A percentile compares a stretch with the other conserved stretches of the same genome.
phyloP scores from a whole-genome alignment of 2,888 invertebrate genomes.

The Miltochrista miniata region DNA sequence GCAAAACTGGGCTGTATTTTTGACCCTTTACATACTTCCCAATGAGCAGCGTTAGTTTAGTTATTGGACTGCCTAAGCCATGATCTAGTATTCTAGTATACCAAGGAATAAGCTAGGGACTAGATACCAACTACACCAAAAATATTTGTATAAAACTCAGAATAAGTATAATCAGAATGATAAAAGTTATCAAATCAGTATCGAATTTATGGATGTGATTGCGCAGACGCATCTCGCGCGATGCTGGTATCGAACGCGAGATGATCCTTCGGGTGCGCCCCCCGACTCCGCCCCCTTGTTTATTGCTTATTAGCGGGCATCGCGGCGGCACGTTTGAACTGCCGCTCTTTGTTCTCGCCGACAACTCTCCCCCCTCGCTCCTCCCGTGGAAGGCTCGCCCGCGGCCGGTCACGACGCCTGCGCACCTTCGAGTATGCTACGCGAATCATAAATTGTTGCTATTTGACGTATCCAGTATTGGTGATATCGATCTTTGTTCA shows the following conservation, averaged over 20 bases:
- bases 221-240: slow-evolving; percentile 46
- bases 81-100: too few species aligned
- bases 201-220: slow-evolving; percentile 25
- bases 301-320: slow-evolving; percentile 82
- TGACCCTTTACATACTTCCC: too few species aligned
- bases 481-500: slow-evolving; percentile 76
- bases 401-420: slow-evolving; percentile 70
- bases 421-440: slow-evolving; percentile 66
- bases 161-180: slow-evolving; percentile 9
- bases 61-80: too few species aligned
- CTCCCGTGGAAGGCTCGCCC: slow-evolving; percentile 33
- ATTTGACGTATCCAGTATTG: slow-evolving; percentile 77
- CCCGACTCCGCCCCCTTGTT: slow-evolving; percentile 81
- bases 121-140: background rate
- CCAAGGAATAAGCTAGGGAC: too few species aligned
- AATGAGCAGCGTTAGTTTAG: too few species aligned
- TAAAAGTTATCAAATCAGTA: slow-evolving; percentile 29
- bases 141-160: slow-evolving; percentile 1
- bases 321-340: slow-evolving; percentile 80
- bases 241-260: slow-evolving; percentile 59
- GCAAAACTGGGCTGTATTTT: too few species aligned
- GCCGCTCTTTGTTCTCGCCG: slow-evolving; percentile 80
- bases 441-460: slow-evolving; percentile 80
- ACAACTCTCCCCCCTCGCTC: slow-evolving; percentile 41
- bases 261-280: slow-evolving; percentile 80